Base-by-base conservation (phyloP, 2,113 vertebrate species). In the Peromyscus californicus region DNA sequence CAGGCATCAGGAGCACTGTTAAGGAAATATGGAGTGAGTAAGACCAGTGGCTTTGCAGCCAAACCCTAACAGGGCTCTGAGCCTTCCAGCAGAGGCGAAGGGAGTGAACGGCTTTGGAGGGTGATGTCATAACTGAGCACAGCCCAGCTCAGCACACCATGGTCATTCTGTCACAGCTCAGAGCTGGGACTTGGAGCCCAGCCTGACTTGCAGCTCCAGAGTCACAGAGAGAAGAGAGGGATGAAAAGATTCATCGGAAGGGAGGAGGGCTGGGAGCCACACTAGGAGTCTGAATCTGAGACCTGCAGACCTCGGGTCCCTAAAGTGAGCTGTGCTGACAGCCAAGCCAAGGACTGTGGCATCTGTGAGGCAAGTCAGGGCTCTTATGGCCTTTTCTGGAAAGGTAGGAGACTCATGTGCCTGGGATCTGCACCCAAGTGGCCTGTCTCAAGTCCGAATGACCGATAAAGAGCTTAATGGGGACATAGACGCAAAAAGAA, bases 71-170 rank as follows among this genome's bases (percentile, higher is more conserved):
- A 97, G 97, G 98, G 94, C 97, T 97, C 91, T 82, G 92, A 98
- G 97, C 89, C 95, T 76, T 95, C 87, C 97, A 80, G 89, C 78
- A 91, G 97, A 98, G 98, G 97, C 98, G 22, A 63, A 63, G 5
- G 97, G 96, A 94, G 84, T 61, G 57, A 94, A 94, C 85, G 96
- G 97, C 98, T 97, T 98, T 92, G 98, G 95, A 76, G 95, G 84
- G 89, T 98, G 98, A 98, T 98, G 98, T 98, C 98, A 99, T 98
- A 95, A 98, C 97, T 98, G 98, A 98, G 97, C 93, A 78, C 90
- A 82, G 93, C 98, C 98, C 98, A 97, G 98, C 96, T 97, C 92
- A 96, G 97, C 87, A 97, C 94, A 54, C 31, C 97, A 96, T 89
- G 96, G 97, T 98, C 98, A 97, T 98, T 98, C 97, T 98, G 97